Evolutionary conservation across 2,797 vertebrate species (phyloP), one percentile per base, ranked within the genome.

Genomic region (Enteromius trimaculatus): DNA sequence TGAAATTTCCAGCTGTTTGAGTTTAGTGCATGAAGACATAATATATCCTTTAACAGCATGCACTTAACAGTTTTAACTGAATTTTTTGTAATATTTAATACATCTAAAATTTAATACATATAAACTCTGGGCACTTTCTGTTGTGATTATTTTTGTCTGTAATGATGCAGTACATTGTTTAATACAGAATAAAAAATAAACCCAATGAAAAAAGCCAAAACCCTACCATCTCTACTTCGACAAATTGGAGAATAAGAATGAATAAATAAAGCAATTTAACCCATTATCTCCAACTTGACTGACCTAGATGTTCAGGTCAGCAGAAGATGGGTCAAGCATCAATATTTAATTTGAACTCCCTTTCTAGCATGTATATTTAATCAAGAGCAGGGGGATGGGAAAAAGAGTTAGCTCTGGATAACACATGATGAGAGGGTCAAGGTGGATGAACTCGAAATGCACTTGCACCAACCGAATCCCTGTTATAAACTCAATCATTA

Each of bases 281-380:
- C 66, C 44, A 70, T 82, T 86, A 51, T 71, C 70, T 70, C 44
- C 66, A 44, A 9, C 11, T 16, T 13, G 49, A 13, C 29, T 80
- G 79, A 64, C 19, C 49, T 47, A 81, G 29, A 81, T 74, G 49
- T 79, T 75, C 53, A 79, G 70, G 71, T 55, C 79, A 23, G 82
- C 34, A 31, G 37, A 60, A 86, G 85, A 82, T 82, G 58, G 84
- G 81, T 82, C 4, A 53, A 76, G 86, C 80, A 94, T 93, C 60
- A 87, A 90, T 91, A 81, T 90, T 92, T 92, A 1, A 93, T 74
- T 49, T 77, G 42, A 72, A 71, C 81, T 85, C 90, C 88, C 88
- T 88, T 86, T 85, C 71, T 77, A 78, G 82, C 83, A 85, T 92
- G 75, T 92, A 93, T 93, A 83, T 93, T 94, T 91, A 92, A 86